A percentile compares a stretch with the other conserved stretches of the same genome.
Conservation (phyloP, 2,113 vertebrate species). For the Hippocampus barbouri region DNA sequence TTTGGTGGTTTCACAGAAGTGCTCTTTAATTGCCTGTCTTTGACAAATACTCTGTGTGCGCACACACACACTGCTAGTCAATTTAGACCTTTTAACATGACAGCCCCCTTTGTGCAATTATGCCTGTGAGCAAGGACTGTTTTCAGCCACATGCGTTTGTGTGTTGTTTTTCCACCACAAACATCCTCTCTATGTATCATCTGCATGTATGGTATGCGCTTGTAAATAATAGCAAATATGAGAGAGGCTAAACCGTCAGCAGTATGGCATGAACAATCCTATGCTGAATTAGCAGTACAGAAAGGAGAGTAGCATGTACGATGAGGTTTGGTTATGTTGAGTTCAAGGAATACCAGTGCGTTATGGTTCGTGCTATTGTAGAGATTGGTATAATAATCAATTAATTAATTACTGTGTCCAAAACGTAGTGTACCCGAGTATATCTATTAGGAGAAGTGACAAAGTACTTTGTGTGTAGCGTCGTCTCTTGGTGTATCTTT, state of each 20-base stretch:
- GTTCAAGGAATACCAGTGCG: no score
- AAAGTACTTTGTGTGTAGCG: background rate
- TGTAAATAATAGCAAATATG: background rate
- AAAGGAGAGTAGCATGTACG: no score
- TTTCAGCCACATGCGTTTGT: slow-evolving; percentile 31
- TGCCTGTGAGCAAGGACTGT: slow-evolving; percentile 22
- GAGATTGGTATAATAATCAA: no score
- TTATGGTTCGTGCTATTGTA: background rate
- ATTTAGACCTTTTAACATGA: slow-evolving; percentile 37
- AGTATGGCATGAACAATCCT: background rate
- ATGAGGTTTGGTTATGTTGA: no score
- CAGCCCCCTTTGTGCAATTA: slow-evolving; percentile 12
- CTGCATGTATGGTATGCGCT: background rate
- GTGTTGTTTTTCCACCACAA: slow-evolving; percentile 20
- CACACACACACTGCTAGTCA: background rate
- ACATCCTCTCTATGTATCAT: background rate
- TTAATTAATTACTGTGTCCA: no score
- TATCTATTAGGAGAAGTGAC: no score
- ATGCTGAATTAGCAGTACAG: no score
- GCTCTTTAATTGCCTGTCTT: background rate
- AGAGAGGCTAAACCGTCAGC: background rate
- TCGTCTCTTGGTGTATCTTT: background rate
- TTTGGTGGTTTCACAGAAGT: background rate
- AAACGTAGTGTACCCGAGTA: no score
- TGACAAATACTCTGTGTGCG: background rate